These are phyloP conservation scores for Coelopa pilipes DNA, from an alignment of 2,888 invertebrate genomes.

Conservation along the genomic window DNA sequence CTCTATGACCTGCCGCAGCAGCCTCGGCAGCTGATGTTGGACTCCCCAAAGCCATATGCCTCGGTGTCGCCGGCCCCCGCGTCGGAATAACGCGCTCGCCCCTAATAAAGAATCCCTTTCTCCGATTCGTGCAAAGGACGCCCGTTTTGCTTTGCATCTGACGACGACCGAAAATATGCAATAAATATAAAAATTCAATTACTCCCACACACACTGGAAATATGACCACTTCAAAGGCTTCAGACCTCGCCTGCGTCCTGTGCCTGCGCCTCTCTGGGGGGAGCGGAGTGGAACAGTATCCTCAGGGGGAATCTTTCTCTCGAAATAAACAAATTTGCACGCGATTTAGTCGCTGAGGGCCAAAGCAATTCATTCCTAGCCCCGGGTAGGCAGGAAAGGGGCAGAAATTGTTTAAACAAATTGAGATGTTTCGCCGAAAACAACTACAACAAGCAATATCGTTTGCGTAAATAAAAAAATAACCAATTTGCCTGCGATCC, in stretches of 20 bases:
- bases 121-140: no score
- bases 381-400: not conserved
- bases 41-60: no score
- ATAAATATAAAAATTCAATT: constrained; percentile 38
- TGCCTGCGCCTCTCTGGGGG: not conserved
- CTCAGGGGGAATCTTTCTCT: not conserved
- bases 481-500: not conserved
- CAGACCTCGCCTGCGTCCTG: not conserved
- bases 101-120: no score
- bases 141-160: not conserved
- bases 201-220: constrained; percentile 24
- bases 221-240: constrained; percentile 26
- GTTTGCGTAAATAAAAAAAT: not conserved
- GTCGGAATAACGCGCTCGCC: no score
- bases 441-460: not conserved
- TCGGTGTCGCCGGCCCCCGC: no score
- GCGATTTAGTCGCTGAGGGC: constrained; percentile 48
- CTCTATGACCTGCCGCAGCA: no score
- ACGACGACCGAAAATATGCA: constrained; percentile 31
- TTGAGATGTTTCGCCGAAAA: constrained; percentile 4
- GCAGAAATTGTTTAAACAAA: constrained; percentile 24
- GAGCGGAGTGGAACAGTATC: not conserved
- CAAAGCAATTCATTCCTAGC: constrained; percentile 7
- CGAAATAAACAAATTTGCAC: constrained; percentile 51
- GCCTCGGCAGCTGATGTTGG: no score